Conservation (phyloP, 2,113 vertebrate species). For the Urocitellus parryii region DNA sequence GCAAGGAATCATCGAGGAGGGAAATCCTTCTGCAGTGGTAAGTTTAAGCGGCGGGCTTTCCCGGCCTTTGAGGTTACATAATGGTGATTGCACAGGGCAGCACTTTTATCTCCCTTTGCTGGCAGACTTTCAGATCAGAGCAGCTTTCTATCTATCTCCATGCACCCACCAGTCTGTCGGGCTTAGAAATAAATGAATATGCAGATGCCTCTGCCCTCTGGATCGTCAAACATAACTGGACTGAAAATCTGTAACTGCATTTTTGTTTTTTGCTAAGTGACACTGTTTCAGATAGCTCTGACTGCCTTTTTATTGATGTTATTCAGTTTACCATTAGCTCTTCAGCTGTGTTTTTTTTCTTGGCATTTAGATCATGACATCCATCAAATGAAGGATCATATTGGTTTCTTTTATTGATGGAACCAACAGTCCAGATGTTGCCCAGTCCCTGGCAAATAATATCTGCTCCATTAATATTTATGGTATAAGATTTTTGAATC, state of each 20-base stretch:
- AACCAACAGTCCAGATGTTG: neutral
- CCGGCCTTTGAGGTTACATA: slow-evolving; percentile 58
- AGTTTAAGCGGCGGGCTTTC: slow-evolving; percentile 54
- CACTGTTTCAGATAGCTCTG: neutral
- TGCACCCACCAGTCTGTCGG: neutral
- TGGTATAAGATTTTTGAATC: neutral
- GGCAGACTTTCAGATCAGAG: slow-evolving; percentile 3
- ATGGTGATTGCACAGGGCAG: slow-evolving; percentile 48
- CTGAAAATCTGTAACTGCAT: neutral
- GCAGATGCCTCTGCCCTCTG: neutral
- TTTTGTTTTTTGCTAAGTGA: neutral
- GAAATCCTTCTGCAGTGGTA: slow-evolving; percentile 14
- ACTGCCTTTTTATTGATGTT: too few relatives aligned
- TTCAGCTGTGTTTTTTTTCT: neutral
- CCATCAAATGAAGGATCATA: neutral
- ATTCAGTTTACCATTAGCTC: neutral
- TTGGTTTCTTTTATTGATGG: neutral
- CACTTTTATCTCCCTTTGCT: slow-evolving; percentile 54
- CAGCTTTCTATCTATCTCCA: neutral
- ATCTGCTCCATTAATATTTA: neutral
- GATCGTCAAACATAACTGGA: neutral
- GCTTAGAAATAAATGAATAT: neutral
- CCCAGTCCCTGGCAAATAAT: neutral
- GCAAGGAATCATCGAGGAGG: slow-evolving; percentile 40
- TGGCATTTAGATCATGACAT: neutral